Base-by-base conservation (phyloP, 2,113 vertebrate genomes). In the Nipponia nippon region DNA sequence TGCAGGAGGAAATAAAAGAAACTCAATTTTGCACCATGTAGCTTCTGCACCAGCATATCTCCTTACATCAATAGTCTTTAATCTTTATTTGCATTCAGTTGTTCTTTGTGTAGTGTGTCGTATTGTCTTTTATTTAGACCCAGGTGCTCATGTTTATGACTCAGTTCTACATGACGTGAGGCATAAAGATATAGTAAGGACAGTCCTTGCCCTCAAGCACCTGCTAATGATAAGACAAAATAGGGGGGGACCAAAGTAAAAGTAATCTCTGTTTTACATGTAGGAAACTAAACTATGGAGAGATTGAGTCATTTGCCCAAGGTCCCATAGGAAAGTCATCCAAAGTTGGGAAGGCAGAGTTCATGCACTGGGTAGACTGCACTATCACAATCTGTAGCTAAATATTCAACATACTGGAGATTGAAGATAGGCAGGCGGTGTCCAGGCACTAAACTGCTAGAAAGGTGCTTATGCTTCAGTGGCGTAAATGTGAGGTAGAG, bases 41-140 rank as follows among this genome's bases (percentile, higher is more conserved):
- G 26, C 15, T 56, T 34, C 47, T 0, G 0, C 46, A 47, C 16
- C 2, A 1, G 6, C 27, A 26, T 36, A 13, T 7, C 26, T 85
- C 9, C 42, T 89, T 62, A 32, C 22, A 42, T 63, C 30, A 42
- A 9, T 42, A 82, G 42, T 16, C 22, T 88, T 76, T 38, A 52
- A 30, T 55, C 34, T 66, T 40, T 88, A 44, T 85, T 65, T 91
- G 34, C 58, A 30, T 82, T 82, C 63, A 50, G 34, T 78, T 85
- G 7, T 73, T 86, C n/a, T 62, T 72, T 32, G 21, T 70, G n/a
- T 77, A 34, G 22, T 38, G 16, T n/a, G n/a, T 59, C 46, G 19
- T 9, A 40, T 79, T 70, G 29, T 44, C 46, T 50, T 66, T 38
- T 36, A 16, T 47, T 71, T 36, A 61, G 52, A 82, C 10, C 11